Evolutionary conservation across 2,888 invertebrate species (phyloP), one percentile per base, ranked within the genome.

Genomic region (Coleophora deauratella): DNA sequence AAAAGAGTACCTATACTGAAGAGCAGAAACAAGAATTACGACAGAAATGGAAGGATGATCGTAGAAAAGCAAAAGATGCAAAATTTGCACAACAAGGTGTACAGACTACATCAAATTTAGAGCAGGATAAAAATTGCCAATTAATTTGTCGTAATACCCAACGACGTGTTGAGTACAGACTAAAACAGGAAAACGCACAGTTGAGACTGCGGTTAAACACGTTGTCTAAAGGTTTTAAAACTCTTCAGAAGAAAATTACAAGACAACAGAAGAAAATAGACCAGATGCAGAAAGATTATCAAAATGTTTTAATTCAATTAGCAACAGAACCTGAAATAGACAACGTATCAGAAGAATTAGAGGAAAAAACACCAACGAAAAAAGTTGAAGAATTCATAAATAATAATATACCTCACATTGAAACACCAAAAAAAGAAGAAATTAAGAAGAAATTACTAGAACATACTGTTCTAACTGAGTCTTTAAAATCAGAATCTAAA

Each of bases 291-390:
- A 33, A 39, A 34, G 39, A 44, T 32, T 42, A 27, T 40, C 43
- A 40, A 35, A 35, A 40, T 35, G 11, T 40, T 27, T 35, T 40
- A 37, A 39, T 39, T 15, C 34, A 28, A 42, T 34, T 45, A 28
- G 21, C 21, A 21, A 21, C 21, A 21, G 21, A 21, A 21, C 21
- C 6, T 21, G 21, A 21, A 45, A 42, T 28, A 39, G 33, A 36
- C 27, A 41, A 41, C 41, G 37, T 39, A 38, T 37, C 36, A 30
- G 35, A 37, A 46, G 33, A 40, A 27, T 27, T 40, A 31, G 42
- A 45, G 34, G 40, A 41, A 45, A 33, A 43, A 15, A 45, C 48
- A 12, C 43, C 43, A 36, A 38, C 30, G 35, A 45, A 45, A 38
- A 43, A 35, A 45, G 37, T 42, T 42, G 38, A 40, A 13, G 35